Percentiles rank a stretch among this genome's conserved stretches.
These are phyloP conservation scores for Contarinia nasturtii DNA, from an alignment of 1,140 invertebrate species.

Conservation along the genomic window DNA sequence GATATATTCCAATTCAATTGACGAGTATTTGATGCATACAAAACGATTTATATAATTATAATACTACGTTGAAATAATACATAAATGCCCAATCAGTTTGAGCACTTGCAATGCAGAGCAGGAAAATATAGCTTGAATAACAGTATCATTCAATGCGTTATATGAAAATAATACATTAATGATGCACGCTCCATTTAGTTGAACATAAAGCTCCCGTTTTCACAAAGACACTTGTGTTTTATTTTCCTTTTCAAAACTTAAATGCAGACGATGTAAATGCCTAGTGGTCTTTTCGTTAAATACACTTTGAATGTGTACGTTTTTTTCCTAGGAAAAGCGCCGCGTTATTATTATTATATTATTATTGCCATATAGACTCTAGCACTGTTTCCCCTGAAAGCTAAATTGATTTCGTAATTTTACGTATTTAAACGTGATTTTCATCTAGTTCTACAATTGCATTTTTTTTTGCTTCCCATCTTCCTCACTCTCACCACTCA, in stretches of 20 bases:
- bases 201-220: not conserved
- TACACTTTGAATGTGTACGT: too few relatives aligned
- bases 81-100: not conserved
- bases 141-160: not conserved
- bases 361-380: not conserved
- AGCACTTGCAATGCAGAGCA: too few relatives aligned
- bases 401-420: not conserved
- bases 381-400: too few relatives aligned
- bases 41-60: not conserved
- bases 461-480: not conserved
- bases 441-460: conserved; percentile 5
- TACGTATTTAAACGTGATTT: conserved; percentile 1
- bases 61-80: not conserved
- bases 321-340: not conserved
- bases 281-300: not conserved
- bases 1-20: not conserved
- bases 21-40: too few relatives aligned
- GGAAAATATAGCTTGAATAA: too few relatives aligned
- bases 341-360: not conserved
- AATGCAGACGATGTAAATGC: too few relatives aligned
- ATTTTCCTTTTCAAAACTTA: too few relatives aligned
- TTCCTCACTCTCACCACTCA: not conserved
- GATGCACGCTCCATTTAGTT: too few relatives aligned
- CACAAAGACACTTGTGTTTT: not conserved
- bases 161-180: not conserved